A percentile compares a stretch with the other conserved stretches of the same genome.
These are phyloP conservation scores for Nomada ruficornis DNA, from an alignment of 2,888 invertebrate genomes.

Conservation along the genomic window DNA sequence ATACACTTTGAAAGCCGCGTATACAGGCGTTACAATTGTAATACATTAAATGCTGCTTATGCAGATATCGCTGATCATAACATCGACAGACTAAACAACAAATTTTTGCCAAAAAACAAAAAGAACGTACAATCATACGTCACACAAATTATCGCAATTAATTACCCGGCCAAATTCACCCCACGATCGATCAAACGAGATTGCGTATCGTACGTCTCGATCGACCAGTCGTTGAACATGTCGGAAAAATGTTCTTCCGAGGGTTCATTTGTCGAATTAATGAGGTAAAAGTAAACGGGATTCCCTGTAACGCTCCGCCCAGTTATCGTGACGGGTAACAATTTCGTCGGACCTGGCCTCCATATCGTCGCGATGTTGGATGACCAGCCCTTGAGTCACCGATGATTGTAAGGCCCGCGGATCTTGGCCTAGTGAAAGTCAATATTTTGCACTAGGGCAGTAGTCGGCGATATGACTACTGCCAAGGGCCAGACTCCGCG, in stretches of 20 bases:
- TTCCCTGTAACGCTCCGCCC: slow-evolving; percentile 11
- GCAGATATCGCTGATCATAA: too few species aligned
- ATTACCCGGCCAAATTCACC: background rate
- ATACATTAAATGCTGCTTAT: too few species aligned
- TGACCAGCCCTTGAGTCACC: too few species aligned
- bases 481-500: too few species aligned
- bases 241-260: slow-evolving; percentile 18
- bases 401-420: too few species aligned
- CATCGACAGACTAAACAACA: background rate
- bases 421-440: too few species aligned
- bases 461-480: too few species aligned
- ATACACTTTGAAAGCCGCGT: too few species aligned
- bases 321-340: slow-evolving; percentile 40
- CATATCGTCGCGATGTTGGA: slow-evolving; percentile 43
- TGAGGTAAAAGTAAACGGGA: slow-evolving; percentile 18
- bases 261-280: slow-evolving; percentile 18
- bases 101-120: background rate
- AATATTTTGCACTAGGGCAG: too few species aligned
- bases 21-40: too few species aligned
- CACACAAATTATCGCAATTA: too few species aligned
- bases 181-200: background rate
- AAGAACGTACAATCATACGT: background rate
- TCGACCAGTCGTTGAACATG: background rate
- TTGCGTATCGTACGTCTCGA: background rate
- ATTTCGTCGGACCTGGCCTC: slow-evolving; percentile 20